Conservation (phyloP, 2,113 vertebrate genomes). For the Meriones unguiculatus region DNA sequence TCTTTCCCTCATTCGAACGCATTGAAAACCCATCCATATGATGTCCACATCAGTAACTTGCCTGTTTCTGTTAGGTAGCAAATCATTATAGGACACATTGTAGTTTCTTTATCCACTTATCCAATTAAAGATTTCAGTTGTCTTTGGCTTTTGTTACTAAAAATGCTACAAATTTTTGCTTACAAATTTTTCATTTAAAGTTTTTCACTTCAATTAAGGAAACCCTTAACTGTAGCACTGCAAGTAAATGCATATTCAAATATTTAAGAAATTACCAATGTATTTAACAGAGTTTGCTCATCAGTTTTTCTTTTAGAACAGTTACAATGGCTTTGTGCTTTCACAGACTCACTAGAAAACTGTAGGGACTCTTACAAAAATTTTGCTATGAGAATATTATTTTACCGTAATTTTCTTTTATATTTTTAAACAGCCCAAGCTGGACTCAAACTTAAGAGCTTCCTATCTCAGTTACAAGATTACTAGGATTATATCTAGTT, state of each 20-base stretch:
- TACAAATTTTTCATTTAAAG: constrained; percentile 5
- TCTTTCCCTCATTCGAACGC: background rate
- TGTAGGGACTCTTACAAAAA: background rate
- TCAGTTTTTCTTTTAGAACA: background rate
- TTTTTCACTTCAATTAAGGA: background rate
- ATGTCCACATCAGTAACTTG: background rate
- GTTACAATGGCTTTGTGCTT: background rate
- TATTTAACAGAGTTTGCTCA: background rate
- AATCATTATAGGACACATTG: background rate
- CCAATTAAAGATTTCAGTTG: background rate
- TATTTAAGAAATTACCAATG: background rate
- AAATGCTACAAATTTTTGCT: background rate
- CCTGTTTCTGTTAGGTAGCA: background rate
- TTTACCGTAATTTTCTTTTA: background rate
- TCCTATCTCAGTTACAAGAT: background rate
- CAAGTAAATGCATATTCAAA: background rate
- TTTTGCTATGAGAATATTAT: background rate
- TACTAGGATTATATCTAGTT: background rate
- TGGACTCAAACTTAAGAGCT: background rate
- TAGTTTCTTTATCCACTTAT: background rate
- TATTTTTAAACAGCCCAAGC: background rate
- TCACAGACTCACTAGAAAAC: background rate
- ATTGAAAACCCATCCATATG: background rate
- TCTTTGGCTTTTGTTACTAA: background rate
- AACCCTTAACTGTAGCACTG: background rate